phyloP scores from a whole-genome alignment of 1,140 invertebrate species.

The Drosophila varians region DNA sequence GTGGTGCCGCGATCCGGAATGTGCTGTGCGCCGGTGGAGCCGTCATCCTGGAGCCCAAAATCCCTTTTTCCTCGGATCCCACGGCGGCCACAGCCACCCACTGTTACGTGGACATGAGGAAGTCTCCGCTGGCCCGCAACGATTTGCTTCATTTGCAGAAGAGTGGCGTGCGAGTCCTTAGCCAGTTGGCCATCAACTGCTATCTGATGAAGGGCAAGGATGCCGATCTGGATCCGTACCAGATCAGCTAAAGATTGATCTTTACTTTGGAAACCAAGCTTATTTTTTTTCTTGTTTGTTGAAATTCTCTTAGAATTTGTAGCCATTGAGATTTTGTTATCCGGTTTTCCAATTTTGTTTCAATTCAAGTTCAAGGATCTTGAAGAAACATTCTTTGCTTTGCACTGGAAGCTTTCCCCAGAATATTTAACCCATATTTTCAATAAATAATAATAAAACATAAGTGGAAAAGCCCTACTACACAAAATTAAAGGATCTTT shows the following conservation, averaged over 20 bases:
- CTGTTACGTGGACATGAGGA: conserved; percentile 74
- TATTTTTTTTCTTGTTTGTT: neutral
- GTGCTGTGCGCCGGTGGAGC: conserved; percentile 90
- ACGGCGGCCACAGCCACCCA: conserved; percentile 53
- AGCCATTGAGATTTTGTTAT: neutral
- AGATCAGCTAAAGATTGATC: conserved; percentile 4
- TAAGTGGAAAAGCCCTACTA: too few relatives aligned
- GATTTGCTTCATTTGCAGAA: conserved; percentile 52
- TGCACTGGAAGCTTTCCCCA: too few relatives aligned
- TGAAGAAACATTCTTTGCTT: too few relatives aligned
- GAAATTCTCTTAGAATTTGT: neutral
- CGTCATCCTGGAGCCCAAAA: conserved; percentile 85
- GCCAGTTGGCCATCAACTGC: conserved; percentile 74
- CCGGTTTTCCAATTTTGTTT: too few relatives aligned
- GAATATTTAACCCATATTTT: too few relatives aligned
- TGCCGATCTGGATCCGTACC: conserved; percentile 58
- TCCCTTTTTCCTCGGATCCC: conserved; percentile 55
- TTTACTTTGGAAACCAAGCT: neutral
- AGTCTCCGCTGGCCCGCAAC: conserved; percentile 38
- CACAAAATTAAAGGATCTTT: too few relatives aligned
- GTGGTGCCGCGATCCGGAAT: conserved; percentile 87
- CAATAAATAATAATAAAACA: too few relatives aligned
- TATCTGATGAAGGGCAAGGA: conserved; percentile 72
- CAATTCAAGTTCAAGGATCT: too few relatives aligned
- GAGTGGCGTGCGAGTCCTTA: conserved; percentile 54